Evolutionary conservation across 2,888 invertebrate genomes (phyloP).

Genomic region (Hemicrepidius hirtus): DNA sequence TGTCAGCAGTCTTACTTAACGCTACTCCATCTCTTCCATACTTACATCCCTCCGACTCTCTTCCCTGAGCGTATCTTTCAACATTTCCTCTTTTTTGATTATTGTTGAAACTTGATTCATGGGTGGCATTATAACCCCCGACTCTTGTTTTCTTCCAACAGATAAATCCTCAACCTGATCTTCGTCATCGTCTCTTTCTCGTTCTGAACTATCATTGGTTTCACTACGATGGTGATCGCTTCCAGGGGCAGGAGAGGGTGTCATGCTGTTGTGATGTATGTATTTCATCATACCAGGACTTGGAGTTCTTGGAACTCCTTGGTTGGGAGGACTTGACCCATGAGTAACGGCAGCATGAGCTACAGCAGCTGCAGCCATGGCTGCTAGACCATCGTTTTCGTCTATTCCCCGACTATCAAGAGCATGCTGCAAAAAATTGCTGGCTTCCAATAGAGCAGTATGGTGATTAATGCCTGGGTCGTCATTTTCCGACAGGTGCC

Average conservation of each 20-base stretch:
- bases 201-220: slow-evolving; percentile 70
- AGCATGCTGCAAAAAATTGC: slow-evolving; percentile 80
- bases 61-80: slow-evolving; percentile 72
- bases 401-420: slow-evolving; percentile 74
- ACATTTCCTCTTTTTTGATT: slow-evolving; percentile 77
- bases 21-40: slow-evolving; percentile 69
- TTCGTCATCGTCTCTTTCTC: slow-evolving; percentile 70
- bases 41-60: slow-evolving; percentile 73
- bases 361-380: slow-evolving; percentile 82
- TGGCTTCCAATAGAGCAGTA: slow-evolving; percentile 78
- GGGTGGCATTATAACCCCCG: slow-evolving; percentile 84
- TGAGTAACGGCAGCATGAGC: slow-evolving; percentile 77
- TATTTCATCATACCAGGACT: slow-evolving; percentile 73
- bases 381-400: slow-evolving; percentile 79
- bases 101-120: slow-evolving; percentile 78
- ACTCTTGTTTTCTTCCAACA: slow-evolving; percentile 76
- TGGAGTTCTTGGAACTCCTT: slow-evolving; percentile 71
- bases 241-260: slow-evolving; percentile 70
- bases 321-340: slow-evolving; percentile 72
- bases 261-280: slow-evolving; percentile 71
- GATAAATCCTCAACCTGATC: slow-evolving; percentile 88
- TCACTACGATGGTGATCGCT: slow-evolving; percentile 70
- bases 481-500: slow-evolving; percentile 68
- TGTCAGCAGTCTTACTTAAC: slow-evolving; percentile 67
- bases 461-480: slow-evolving; percentile 66